Conservation (phyloP, 1,140 invertebrate species). For the Drosophila pallidifrons region DNA sequence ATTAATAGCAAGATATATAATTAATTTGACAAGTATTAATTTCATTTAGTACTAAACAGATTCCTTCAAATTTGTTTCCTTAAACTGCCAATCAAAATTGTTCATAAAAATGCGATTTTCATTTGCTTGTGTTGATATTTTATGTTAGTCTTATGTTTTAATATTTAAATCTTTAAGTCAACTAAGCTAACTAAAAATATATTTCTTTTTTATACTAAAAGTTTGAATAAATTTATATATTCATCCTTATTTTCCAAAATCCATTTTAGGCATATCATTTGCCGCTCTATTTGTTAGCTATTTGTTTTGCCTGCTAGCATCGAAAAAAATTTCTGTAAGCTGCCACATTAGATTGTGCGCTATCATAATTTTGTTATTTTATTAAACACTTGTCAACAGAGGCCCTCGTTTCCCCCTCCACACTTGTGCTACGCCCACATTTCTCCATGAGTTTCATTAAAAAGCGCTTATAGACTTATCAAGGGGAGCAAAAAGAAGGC, state of each 20-base stretch:
- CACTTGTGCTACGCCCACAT: conserved; percentile 14
- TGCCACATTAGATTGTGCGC: conserved; percentile 40
- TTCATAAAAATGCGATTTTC: no score
- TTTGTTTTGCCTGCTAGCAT: conserved; percentile 7
- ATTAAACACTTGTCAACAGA: conserved; percentile 59
- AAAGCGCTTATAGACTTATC: conserved; percentile 60
- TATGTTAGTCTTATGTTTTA: no score
- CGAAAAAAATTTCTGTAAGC: conserved; percentile 16
- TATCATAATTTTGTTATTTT: conserved; percentile 45
- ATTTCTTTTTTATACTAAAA: no score
- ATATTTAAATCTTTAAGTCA: no score
- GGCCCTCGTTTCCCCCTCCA: not conserved
- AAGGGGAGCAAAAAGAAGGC: not conserved
- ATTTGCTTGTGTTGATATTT: no score
- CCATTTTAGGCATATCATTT: not conserved
- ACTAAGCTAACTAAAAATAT: no score
- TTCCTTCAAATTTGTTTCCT: no score
- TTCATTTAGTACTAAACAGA: no score
- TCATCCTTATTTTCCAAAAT: not conserved
- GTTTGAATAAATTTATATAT: no score
- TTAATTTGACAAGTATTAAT: no score
- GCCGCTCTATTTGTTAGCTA: conserved; percentile 24
- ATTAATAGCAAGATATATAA: no score
- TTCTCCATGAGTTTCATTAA: conserved; percentile 70
- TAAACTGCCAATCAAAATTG: no score